phyloP scores from a whole-genome alignment of 2,113 vertebrate species.

The Cacatua alba region DNA sequence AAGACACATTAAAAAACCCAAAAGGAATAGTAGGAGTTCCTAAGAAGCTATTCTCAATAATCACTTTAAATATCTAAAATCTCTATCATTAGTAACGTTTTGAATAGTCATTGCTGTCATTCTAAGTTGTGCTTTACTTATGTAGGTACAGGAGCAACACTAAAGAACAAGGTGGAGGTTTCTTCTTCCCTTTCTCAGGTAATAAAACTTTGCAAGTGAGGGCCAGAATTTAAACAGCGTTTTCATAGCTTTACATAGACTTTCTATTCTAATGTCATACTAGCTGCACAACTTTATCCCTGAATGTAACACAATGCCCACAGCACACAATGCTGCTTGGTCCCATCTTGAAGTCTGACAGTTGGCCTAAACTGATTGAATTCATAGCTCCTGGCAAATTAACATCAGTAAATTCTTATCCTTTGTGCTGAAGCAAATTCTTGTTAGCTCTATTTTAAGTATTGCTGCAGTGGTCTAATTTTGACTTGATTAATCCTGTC shows the following conservation, averaged over 20 bases:
- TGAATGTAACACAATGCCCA: background rate
- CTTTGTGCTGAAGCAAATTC: background rate
- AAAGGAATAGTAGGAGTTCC: background rate
- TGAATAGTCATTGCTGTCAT: background rate
- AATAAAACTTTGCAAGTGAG: conserved; percentile 8
- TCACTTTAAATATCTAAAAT: background rate
- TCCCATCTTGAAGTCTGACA: background rate
- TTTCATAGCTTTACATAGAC: background rate
- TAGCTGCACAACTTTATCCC: background rate
- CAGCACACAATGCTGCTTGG: background rate
- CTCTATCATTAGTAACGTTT: background rate
- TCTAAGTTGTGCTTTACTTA: background rate
- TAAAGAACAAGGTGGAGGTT: conserved; percentile 64
- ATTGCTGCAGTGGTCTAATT: background rate
- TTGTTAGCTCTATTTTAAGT: background rate
- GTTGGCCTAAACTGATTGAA: background rate
- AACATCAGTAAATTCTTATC: background rate
- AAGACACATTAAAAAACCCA: background rate
- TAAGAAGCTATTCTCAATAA: background rate
- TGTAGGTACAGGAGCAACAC: conserved; percentile 47
- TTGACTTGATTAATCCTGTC: conserved; percentile 6
- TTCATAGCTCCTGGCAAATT: background rate
- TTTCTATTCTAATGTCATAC: background rate
- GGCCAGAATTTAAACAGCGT: background rate
- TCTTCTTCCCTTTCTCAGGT: conserved; percentile 75